Percentiles rank a stretch among this genome's conserved stretches.
Conservation (phyloP, 2,888 invertebrate genomes). For the Chorisops tibialis region DNA sequence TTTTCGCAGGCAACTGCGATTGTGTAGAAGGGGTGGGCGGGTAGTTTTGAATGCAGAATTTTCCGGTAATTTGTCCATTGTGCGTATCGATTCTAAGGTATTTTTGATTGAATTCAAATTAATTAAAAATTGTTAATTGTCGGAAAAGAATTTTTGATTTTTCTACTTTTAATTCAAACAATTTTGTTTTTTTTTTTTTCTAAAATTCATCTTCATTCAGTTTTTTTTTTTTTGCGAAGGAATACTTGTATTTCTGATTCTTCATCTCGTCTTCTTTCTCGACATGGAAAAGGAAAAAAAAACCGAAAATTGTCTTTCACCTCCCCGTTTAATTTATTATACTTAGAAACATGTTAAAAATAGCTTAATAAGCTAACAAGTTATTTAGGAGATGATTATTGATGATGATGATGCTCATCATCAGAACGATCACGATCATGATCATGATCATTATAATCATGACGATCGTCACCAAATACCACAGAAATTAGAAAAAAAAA, state of each 20-base stretch:
- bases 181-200: too few species aligned
- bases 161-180: too few species aligned
- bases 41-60: too few species aligned
- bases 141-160: too few species aligned
- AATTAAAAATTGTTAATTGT: too few species aligned
- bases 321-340: slow-evolving; percentile 15
- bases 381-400: slow-evolving; percentile 21
- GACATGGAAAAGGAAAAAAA: too few species aligned
- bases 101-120: too few species aligned
- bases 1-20: too few species aligned
- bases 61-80: too few species aligned
- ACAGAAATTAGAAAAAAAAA: neutral
- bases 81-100: too few species aligned
- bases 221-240: slow-evolving; percentile 7
- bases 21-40: too few species aligned
- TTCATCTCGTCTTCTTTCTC: neutral
- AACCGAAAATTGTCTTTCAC: neutral
- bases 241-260: too few species aligned
- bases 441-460: neutral
- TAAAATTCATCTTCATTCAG: neutral
- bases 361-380: slow-evolving; percentile 21
- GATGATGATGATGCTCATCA: slow-evolving; percentile 15
- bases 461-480: neutral
- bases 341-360: slow-evolving; percentile 18
- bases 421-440: slow-evolving; percentile 6